phyloP scores from a whole-genome alignment of 1,140 invertebrate species.

The Oryctes rhinoceros region DNA sequence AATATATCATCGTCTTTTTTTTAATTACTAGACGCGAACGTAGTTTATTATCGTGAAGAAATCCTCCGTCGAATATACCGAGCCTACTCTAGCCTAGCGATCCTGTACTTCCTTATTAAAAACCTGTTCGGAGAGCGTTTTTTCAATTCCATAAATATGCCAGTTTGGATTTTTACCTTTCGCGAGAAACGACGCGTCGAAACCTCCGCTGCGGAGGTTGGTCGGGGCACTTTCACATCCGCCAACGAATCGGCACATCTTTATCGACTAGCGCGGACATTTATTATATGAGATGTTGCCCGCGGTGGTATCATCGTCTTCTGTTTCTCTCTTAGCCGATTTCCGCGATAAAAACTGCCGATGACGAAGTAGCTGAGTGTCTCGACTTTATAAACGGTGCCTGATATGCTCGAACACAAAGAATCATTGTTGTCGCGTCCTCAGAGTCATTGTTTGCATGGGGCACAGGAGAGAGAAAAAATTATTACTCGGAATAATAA shows the following conservation, averaged over 20 bases:
- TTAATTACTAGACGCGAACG: too few relatives aligned
- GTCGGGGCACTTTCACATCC: constrained; percentile 3
- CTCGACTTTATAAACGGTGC: background rate
- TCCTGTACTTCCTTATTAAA: background rate
- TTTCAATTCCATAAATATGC: background rate
- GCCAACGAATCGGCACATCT: constrained; percentile 13
- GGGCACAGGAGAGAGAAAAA: background rate
- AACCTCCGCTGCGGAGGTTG: background rate
- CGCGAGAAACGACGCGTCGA: background rate
- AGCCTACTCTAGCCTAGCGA: too few relatives aligned
- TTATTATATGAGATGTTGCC: background rate
- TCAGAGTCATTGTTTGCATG: background rate
- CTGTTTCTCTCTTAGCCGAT: background rate
- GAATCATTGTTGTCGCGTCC: constrained; percentile 6
- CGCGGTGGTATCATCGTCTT: background rate
- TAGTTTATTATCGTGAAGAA: too few relatives aligned
- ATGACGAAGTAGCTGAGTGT: background rate
- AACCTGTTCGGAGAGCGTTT: background rate
- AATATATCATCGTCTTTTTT: too few relatives aligned
- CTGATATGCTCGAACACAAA: background rate
- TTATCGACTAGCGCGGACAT: constrained; percentile 3
- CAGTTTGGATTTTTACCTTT: background rate
- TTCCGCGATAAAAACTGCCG: background rate
- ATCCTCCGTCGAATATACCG: too few relatives aligned
- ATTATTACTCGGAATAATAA: background rate